These are phyloP conservation scores for Stenopsyche tienmushanensis DNA, from an alignment of 1,140 invertebrate genomes.

Conservation along the genomic window DNA sequence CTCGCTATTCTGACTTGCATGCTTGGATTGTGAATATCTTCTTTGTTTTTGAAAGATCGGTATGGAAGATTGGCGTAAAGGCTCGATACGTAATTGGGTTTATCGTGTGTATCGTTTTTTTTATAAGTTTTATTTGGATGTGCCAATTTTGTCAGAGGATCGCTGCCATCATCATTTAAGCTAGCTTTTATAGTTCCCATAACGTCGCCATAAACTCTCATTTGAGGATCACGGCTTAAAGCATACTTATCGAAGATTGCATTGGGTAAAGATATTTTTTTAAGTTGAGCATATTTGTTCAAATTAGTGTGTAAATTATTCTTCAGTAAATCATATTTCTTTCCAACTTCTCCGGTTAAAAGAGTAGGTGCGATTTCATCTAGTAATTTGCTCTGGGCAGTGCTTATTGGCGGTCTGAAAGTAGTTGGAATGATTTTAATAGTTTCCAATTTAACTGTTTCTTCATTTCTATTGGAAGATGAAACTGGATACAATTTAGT, in stretches of 20 bases:
- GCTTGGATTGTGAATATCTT: slow-evolving; percentile 40
- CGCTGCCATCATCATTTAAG: slow-evolving; percentile 9
- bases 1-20: slow-evolving; percentile 45
- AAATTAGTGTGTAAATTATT: slow-evolving; percentile 4
- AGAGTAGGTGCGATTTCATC: background rate
- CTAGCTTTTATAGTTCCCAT: slow-evolving; percentile 43
- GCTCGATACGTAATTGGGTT: background rate
- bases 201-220: slow-evolving; percentile 43
- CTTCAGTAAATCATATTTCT: background rate
- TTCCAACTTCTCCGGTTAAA: slow-evolving; percentile 9
- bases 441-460: background rate
- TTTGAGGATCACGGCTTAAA: slow-evolving; percentile 31
- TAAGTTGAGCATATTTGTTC: background rate
- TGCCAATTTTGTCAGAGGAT: too few species aligned
- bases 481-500: background rate
- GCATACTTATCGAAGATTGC: slow-evolving; percentile 36
- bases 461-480: background rate
- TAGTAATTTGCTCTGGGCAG: background rate
- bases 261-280: slow-evolving; percentile 25
- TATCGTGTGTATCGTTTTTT: background rate
- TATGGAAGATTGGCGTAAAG: slow-evolving; percentile 23
- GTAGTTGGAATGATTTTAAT: background rate
- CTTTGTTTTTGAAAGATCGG: slow-evolving; percentile 42
- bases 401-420: background rate
- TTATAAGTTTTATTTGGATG: too few species aligned